phyloP scores from a whole-genome alignment of 1,140 invertebrate genomes.

The Drosophila grimshawi region DNA sequence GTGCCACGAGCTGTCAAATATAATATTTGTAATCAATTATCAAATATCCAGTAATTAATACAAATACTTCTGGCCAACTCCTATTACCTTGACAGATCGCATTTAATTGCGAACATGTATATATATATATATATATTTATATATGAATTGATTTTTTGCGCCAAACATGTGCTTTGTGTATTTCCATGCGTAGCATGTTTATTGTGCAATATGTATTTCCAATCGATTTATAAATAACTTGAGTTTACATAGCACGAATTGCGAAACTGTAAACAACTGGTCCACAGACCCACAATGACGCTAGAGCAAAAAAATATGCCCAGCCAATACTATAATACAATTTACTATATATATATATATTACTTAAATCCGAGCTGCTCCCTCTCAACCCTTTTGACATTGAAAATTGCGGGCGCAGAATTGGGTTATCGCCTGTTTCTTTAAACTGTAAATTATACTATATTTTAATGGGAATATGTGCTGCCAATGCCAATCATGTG shows the following conservation, averaged over 20 bases:
- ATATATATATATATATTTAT: constrained; percentile 1
- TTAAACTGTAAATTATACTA: constrained; percentile 1
- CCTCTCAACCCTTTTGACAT: constrained; percentile 37
- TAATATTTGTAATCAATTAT: constrained; percentile 12
- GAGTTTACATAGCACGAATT: constrained; percentile 60
- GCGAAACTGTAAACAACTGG: constrained; percentile 54
- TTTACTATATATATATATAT: constrained; percentile 36
- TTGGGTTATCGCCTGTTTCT: constrained; percentile 51
- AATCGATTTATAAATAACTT: constrained; percentile 59
- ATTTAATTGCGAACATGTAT: constrained; percentile 20
- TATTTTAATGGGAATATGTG: too few species aligned
- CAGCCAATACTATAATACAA: constrained; percentile 5
- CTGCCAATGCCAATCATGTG: too few species aligned
- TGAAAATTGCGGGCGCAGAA: constrained; percentile 48
- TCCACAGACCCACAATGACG: constrained; percentile 45
- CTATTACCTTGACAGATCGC: constrained; percentile 28
- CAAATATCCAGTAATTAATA: constrained; percentile 28
- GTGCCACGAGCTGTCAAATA: constrained; percentile 12
- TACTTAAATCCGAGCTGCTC: constrained; percentile 18
- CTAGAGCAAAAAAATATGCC: constrained; percentile 41
- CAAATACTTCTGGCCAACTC: constrained; percentile 19
- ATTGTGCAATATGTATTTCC: constrained; percentile 54
- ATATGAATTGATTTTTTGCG: background rate
- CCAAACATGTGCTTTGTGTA: constrained; percentile 29
- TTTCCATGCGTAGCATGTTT: constrained; percentile 16